phyloP scores from a whole-genome alignment of 2,888 invertebrate genomes.

The Chouioia cunea region DNA sequence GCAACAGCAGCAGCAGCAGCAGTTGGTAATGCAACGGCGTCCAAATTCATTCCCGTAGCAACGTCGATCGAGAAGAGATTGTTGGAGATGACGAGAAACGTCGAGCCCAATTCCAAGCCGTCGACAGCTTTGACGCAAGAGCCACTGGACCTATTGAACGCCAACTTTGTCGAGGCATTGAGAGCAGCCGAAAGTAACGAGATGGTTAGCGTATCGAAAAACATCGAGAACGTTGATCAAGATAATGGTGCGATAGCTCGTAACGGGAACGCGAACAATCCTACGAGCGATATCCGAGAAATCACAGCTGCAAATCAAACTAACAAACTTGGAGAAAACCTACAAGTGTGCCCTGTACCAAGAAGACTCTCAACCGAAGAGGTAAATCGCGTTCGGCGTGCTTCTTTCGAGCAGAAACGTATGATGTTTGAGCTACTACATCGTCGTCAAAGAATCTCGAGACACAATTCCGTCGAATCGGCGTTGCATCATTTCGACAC shows the following conservation, averaged over 20 bases:
- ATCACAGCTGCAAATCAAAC: conserved; percentile 50
- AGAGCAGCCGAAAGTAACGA: background rate
- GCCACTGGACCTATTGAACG: background rate
- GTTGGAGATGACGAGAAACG: background rate
- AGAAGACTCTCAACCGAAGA: conserved; percentile 15
- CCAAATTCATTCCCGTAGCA: background rate
- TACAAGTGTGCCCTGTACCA: background rate
- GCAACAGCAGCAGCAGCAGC: conserved; percentile 10
- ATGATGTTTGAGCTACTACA: conserved; percentile 35
- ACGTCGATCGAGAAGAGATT: background rate
- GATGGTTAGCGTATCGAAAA: background rate
- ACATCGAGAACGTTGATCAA: conserved; percentile 6
- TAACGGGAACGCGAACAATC: conserved; percentile 17
- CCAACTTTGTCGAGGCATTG: background rate
- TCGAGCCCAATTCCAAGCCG: background rate
- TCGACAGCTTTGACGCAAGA: background rate
- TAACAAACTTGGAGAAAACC: conserved; percentile 16
- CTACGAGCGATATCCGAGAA: conserved; percentile 47
- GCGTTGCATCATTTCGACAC: conserved; percentile 56
- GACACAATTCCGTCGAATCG: conserved; percentile 60
- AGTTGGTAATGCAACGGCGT: background rate
- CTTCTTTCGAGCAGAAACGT: conserved; percentile 45
- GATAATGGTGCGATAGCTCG: conserved; percentile 6
- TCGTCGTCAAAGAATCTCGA: conserved; percentile 43
- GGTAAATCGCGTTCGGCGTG: conserved; percentile 41